phyloP scores from a whole-genome alignment of 2,888 invertebrate genomes.

The Agapostemon virescens region DNA sequence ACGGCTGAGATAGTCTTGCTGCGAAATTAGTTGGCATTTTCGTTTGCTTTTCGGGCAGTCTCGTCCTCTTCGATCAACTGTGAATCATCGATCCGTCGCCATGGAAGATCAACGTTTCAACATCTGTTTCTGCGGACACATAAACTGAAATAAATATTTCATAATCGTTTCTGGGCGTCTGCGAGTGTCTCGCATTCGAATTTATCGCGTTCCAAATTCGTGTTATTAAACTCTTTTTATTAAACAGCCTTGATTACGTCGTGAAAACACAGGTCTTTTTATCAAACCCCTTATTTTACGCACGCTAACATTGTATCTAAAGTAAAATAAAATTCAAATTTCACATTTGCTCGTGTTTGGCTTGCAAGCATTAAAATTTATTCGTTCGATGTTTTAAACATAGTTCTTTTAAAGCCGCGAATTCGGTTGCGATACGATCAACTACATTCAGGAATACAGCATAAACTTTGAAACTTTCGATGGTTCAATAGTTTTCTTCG shows the following conservation, averaged over 20 bases:
- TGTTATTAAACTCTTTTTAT: not conserved
- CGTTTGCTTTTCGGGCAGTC: not conserved
- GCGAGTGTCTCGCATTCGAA: not conserved
- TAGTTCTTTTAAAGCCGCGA: too few relatives aligned
- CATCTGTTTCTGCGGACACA: not conserved
- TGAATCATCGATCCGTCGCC: conserved; percentile 6
- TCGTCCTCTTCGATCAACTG: conserved; percentile 18
- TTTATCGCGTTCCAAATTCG: not conserved
- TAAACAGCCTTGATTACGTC: not conserved
- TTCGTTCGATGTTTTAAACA: too few relatives aligned
- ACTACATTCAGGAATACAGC: too few relatives aligned
- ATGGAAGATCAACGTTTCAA: not conserved
- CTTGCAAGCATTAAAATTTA: too few relatives aligned
- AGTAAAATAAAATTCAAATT: too few relatives aligned
- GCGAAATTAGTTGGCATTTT: conserved; percentile 47
- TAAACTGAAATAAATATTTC: not conserved
- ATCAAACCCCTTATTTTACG: too few relatives aligned
- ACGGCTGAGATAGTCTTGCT: conserved; percentile 27
- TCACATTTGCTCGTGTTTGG: too few relatives aligned
- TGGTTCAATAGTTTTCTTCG: too few relatives aligned
- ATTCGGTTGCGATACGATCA: too few relatives aligned
- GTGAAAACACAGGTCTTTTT: too few relatives aligned
- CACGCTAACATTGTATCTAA: too few relatives aligned
- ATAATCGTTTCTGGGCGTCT: not conserved
- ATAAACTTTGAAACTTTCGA: too few relatives aligned